Evolutionary conservation across 64 coral and sea anemone genomes (phyloP).

Genomic region (Cladopsammia gracilis): DNA sequence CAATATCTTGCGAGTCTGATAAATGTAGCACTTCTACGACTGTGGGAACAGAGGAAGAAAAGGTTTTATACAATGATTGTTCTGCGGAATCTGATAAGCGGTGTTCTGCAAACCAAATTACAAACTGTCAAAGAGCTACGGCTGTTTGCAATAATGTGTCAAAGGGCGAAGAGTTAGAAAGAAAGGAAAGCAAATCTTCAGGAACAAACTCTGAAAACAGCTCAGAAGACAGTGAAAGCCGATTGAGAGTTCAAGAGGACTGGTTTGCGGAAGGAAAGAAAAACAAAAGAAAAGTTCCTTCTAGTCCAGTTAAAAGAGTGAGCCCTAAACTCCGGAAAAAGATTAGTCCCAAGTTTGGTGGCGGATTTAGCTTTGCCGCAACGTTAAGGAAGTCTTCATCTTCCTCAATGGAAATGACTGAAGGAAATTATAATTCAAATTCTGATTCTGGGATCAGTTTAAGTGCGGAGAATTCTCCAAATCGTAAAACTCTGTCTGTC

Average conservation of each 20-base stretch:
- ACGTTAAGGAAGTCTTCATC: constrained; percentile 80
- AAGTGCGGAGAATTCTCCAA: constrained; percentile 66
- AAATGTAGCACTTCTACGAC: constrained; percentile 6
- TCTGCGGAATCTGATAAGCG: constrained; percentile 19
- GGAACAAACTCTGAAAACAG: constrained; percentile 40
- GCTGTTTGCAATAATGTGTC: background rate
- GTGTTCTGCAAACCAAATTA: background rate
- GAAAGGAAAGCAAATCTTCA: constrained; percentile 13
- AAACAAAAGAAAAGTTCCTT: constrained; percentile 56
- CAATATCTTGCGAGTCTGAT: constrained; percentile 30
- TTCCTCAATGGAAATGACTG: constrained; percentile 77
- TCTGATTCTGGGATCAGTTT: constrained; percentile 87
- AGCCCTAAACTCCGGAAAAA: constrained; percentile 81
- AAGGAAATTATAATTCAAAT: constrained; percentile 60
- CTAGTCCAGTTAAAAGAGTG: constrained; percentile 50
- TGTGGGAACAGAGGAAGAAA: constrained; percentile 46
- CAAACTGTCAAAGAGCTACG: constrained; percentile 1
- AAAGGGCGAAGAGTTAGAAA: background rate
- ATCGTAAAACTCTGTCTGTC: constrained; percentile 47
- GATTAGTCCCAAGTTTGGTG: constrained; percentile 66
- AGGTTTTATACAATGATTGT: constrained; percentile 26
- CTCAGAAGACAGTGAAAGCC: constrained; percentile 34
- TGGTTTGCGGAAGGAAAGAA: constrained; percentile 86
- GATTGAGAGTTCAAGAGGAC: constrained; percentile 82
- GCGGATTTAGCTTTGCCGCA: constrained; percentile 52